phyloP scores from a whole-genome alignment of 2,888 invertebrate species.

The Pristionchus exspectatus region DNA sequence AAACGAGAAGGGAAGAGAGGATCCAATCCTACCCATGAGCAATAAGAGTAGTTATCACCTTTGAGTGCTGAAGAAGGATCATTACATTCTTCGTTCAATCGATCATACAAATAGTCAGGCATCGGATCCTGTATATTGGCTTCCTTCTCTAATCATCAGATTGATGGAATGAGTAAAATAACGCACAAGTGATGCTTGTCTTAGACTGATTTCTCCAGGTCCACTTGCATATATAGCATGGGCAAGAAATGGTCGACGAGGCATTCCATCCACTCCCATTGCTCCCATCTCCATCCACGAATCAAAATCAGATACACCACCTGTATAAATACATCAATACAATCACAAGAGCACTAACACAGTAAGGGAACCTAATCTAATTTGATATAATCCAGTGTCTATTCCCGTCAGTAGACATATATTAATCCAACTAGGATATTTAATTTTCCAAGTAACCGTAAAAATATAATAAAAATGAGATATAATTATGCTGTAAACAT shows the following conservation, averaged over 20 bases:
- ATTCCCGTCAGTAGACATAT: no score
- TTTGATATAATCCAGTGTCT: no score
- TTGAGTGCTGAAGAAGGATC: constrained; percentile 59
- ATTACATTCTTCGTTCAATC: constrained; percentile 66
- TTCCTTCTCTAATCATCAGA: neutral
- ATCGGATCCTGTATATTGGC: constrained; percentile 65
- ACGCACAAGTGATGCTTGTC: constrained; percentile 65
- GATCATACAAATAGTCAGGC: constrained; percentile 72
- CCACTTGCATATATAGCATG: constrained; percentile 70
- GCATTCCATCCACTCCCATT: constrained; percentile 58
- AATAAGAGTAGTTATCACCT: neutral
- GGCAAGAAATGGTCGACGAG: constrained; percentile 64
- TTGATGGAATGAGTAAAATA: constrained; percentile 5
- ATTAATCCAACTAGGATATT: no score
- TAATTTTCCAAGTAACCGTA: no score
- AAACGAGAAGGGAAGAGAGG: no score
- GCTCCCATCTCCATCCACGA: neutral
- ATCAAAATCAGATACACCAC: constrained; percentile 49
- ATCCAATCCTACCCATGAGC: no score
- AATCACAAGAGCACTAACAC: neutral
- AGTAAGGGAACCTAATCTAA: neutral
- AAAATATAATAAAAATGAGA: neutral
- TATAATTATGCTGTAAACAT: neutral
- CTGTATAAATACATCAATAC: neutral
- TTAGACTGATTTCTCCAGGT: constrained; percentile 68